Evolutionary conservation across 2,113 vertebrate genomes (phyloP), one percentile per base, ranked within the genome.

Genomic region (Cebidichthys violaceus): DNA sequence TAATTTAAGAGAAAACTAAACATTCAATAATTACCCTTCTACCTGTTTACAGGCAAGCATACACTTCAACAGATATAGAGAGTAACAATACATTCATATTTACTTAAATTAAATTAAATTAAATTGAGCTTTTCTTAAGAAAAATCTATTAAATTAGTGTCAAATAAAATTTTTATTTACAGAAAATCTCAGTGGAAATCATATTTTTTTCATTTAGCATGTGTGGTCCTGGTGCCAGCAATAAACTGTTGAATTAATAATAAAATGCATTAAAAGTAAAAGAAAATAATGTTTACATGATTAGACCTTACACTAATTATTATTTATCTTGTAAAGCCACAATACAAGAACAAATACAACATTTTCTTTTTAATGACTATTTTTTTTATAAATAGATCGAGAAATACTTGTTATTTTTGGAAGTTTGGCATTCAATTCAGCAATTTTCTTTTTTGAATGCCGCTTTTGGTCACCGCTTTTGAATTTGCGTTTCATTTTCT

Each of bases 261-360:
- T 24, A 27, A 27, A 43, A 69, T 50, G 3, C 1, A 70, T 60
- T 27, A 2, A 50, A 43, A 15, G 5, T 13, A 52, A 35, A 31
- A 4, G 0, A 11, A 20, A 18, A n/a, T 0, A 7, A 55, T 9
- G 17, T 9, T 31, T 17, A n/a, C 1, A 69, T 13, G 15, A 60
- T 20, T 0, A 3, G 27, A 4, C 8, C 0, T 52, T 59, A 14
- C 10, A 50, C 59, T 43, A 17, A 1, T 61, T 77, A 29, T 77
- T 61, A 81, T 73, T 81, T 37, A 5, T 61, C 1, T 43, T 67
- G 1, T 45, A 6, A 54, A 47, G 47, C 31, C 22, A 64, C 29
- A 62, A 75, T 0, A 79, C 55, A 78, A 35, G 13, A 57, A 54
- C 68, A 73, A 3, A 68, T 10, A 9, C 22, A 77, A 57, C n/a